These are phyloP conservation scores for Pristiophorus japonicus DNA, from an alignment of 2,113 vertebrate genomes.

Conservation along the genomic window DNA sequence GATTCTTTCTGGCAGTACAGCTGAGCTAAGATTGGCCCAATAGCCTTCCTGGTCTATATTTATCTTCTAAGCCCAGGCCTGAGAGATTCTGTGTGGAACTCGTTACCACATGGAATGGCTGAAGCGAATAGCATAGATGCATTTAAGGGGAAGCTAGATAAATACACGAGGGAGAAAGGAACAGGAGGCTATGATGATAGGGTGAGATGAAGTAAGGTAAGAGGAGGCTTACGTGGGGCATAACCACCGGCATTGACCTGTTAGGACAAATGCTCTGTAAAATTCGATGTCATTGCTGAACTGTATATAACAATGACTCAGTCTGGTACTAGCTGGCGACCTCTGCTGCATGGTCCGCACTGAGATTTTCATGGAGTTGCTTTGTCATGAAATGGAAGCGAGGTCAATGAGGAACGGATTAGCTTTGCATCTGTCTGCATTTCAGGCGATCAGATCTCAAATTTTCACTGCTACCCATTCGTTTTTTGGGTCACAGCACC, in stretches of 20 bases:
- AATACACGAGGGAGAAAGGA: background rate
- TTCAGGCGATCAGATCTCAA: background rate
- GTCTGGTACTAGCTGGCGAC: background rate
- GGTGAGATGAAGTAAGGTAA: background rate
- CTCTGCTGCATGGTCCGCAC: background rate
- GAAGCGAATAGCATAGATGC: background rate
- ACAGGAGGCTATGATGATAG: background rate
- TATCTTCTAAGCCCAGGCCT: background rate
- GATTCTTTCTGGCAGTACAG: background rate
- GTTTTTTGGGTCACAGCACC: background rate
- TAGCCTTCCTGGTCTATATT: background rate
- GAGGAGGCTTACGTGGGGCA: too few relatives aligned
- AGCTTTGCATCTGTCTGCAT: background rate
- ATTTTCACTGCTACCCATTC: background rate
- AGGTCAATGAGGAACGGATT: background rate
- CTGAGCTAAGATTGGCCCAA: background rate
- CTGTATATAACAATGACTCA: background rate
- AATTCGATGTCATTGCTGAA: background rate
- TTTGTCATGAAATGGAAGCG: background rate
- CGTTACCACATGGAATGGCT: background rate
- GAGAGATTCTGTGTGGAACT: background rate
- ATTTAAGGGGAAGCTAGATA: background rate
- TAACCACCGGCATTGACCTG: background rate
- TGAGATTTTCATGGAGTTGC: background rate
- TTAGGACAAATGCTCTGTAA: background rate